Conservation (phyloP, 2,797 vertebrate genomes). For the Intellagama lesueurii region DNA sequence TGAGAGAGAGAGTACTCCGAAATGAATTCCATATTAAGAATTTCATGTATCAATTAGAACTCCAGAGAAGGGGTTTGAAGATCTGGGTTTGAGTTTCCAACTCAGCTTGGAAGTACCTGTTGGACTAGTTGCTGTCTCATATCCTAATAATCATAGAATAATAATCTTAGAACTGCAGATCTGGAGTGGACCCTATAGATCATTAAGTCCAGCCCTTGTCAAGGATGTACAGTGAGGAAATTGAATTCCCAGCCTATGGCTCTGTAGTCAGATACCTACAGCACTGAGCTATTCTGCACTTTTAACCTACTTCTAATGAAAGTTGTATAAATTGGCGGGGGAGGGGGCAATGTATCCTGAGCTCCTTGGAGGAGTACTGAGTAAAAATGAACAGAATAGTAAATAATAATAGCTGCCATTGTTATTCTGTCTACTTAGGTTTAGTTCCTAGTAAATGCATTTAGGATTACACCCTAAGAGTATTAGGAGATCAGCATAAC, state of each 20-base stretch:
- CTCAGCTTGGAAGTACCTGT: neutral
- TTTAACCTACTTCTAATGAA: neutral
- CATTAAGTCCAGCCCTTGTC: too few species aligned
- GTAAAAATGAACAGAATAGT: neutral
- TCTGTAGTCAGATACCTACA: too few species aligned
- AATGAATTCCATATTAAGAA: too few species aligned
- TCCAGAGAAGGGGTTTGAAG: neutral
- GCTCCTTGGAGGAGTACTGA: neutral
- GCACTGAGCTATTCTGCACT: too few species aligned
- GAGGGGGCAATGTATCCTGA: neutral
- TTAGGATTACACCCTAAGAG: neutral
- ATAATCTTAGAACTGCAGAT: too few species aligned
- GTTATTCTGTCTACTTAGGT: neutral
- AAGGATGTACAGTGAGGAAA: too few species aligned
- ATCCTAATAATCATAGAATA: too few species aligned
- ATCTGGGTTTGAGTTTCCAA: neutral
- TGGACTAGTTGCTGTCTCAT: neutral
- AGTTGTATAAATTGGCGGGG: neutral
- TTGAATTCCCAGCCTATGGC: too few species aligned
- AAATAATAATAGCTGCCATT: neutral
- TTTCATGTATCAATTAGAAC: neutral
- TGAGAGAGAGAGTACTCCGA: too few species aligned
- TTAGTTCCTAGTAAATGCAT: neutral
- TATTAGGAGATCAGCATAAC: neutral
- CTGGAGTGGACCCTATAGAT: too few species aligned